A percentile compares a stretch with the other conserved stretches of the same genome.
Evolutionary conservation across 2,113 vertebrate genomes (phyloP).

Genomic region (Melanerpes formicivorus): DNA sequence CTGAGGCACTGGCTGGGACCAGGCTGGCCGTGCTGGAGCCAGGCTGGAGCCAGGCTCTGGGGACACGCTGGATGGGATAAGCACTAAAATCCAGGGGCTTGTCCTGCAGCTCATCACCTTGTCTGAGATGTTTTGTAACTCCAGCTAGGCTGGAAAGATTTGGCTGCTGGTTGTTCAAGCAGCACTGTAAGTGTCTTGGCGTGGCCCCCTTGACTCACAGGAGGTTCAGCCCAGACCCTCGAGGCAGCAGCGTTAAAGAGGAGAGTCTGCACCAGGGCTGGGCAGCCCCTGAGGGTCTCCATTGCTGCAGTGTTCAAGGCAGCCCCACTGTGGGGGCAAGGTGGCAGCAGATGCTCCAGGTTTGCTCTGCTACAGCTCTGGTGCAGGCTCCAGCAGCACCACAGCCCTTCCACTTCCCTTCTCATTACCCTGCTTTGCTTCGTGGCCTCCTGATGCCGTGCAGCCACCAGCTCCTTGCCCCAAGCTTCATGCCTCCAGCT

Average conservation of each 20-base stretch:
- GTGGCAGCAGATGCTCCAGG: accelerated
- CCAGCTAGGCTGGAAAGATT: not conserved
- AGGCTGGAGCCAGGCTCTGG: not conserved
- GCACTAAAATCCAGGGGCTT: not conserved
- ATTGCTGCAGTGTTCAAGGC: not conserved
- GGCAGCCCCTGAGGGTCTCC: not conserved
- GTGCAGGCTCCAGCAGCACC: accelerated
- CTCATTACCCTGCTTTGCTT: not conserved
- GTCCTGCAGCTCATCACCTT: not conserved
- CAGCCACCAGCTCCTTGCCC: not conserved
- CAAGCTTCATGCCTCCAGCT: not conserved
- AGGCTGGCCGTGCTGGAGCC: not conserved
- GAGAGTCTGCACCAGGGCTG: not conserved
- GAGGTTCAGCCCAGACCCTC: not conserved
- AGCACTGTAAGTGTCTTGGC: not conserved
- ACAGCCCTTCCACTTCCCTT: not conserved
- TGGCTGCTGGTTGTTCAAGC: not conserved
- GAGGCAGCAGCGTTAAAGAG: not conserved
- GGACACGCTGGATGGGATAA: not conserved
- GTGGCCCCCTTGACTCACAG: not conserved
- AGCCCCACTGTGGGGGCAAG: not conserved
- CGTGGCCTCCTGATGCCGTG: not conserved
- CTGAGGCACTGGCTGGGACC: not conserved
- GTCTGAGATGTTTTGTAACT: not conserved
- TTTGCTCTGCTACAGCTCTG: not conserved